phyloP scores from a whole-genome alignment of 37 sponge, comb jelly and placozoan genomes.

The Petrosia ficiformis region DNA sequence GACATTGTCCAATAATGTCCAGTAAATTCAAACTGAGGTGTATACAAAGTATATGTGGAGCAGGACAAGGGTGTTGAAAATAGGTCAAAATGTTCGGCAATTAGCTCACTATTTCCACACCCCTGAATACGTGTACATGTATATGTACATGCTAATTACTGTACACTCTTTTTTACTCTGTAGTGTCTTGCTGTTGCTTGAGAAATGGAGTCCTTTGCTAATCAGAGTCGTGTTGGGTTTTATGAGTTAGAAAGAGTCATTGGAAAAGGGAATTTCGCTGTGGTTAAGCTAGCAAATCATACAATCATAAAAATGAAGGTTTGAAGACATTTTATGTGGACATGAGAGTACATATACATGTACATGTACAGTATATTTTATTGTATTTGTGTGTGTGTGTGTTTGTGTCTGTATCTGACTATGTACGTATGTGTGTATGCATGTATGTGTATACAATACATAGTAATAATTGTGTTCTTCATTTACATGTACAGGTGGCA shows the following conservation, averaged over 20 bases:
- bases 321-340: not conserved
- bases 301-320: conserved; percentile 83
- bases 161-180: too few relatives aligned
- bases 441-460: conserved; percentile 25
- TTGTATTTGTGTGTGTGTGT: too few relatives aligned
- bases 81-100: too few relatives aligned
- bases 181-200: too few relatives aligned
- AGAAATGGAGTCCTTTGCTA: not conserved
- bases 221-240: conserved; percentile 39
- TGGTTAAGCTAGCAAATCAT: conserved; percentile 89
- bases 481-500: conserved; percentile 74
- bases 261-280: conserved; percentile 95
- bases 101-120: too few relatives aligned
- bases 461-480: not conserved
- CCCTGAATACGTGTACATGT: not conserved
- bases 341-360: not conserved
- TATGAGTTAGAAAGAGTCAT: conserved; percentile 84
- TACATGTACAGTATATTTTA: too few relatives aligned
- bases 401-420: too few relatives aligned
- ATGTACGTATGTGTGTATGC: conserved; percentile 12
- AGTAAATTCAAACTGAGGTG: too few relatives aligned
- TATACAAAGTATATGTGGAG: too few relatives aligned
- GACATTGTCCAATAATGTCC: too few relatives aligned
- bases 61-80: too few relatives aligned
- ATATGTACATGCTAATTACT: not conserved